Conservation (phyloP, 2,797 vertebrate species). For the Sarcoramphus papa region DNA sequence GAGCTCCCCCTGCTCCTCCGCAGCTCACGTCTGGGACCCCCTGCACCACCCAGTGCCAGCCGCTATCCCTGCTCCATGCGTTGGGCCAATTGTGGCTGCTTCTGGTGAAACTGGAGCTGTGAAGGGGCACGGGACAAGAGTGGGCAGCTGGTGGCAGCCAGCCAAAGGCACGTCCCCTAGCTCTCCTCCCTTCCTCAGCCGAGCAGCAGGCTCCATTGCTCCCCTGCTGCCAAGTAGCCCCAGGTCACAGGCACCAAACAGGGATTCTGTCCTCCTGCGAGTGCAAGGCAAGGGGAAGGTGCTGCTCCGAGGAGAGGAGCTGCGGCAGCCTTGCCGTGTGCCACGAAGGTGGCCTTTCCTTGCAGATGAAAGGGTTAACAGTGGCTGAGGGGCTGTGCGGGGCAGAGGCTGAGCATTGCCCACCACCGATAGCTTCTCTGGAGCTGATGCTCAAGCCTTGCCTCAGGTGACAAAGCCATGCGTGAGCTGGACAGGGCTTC, state of each 20-base stretch:
- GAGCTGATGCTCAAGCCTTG: background rate
- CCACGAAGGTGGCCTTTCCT: accelerated
- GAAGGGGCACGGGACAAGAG: background rate
- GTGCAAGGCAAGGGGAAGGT: background rate
- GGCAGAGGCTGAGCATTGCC: background rate
- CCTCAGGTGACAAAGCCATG: background rate
- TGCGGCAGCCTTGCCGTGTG: accelerated
- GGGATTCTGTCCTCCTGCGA: background rate
- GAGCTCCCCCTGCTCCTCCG: background rate
- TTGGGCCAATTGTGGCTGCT: background rate
- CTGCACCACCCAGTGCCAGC: background rate
- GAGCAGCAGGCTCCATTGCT: background rate
- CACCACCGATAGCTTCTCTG: accelerated
- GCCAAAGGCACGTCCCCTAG: background rate
- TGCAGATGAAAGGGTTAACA: accelerated
- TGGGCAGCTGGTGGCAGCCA: background rate
- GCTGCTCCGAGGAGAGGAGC: background rate
- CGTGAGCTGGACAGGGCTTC: background rate
- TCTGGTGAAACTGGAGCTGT: background rate
- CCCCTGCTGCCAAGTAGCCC: background rate
- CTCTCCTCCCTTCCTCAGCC: background rate
- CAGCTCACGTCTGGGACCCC: background rate
- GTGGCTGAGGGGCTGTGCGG: background rate
- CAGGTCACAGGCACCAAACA: accelerated
- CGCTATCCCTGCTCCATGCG: accelerated